phyloP scores from a whole-genome alignment of 2,113 vertebrate species.

The Phalacrocorax carbo region DNA sequence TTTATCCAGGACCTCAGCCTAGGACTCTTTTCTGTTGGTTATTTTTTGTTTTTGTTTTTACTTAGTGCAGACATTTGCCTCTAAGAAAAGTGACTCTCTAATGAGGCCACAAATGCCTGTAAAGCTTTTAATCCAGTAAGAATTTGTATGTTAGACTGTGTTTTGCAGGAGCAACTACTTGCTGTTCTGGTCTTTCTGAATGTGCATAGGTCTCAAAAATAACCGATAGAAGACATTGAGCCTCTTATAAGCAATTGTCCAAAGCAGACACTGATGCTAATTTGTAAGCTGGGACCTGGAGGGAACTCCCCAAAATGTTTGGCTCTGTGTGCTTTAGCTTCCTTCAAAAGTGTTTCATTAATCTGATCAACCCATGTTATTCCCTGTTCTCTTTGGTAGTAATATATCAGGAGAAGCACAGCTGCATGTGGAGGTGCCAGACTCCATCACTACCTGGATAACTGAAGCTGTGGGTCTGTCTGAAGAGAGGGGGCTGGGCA shows the following conservation, averaged over 20 bases:
- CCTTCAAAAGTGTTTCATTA: background rate
- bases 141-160: background rate
- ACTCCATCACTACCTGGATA: constrained; percentile 94
- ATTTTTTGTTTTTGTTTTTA: background rate
- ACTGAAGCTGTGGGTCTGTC: constrained; percentile 83
- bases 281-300: background rate
- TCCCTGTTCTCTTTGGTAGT: constrained; percentile 32
- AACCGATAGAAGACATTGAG: background rate
- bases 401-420: constrained; percentile 76
- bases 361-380: accelerated
- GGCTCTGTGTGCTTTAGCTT: background rate
- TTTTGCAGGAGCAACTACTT: background rate
- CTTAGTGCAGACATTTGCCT: background rate
- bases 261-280: background rate
- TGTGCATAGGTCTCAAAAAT: background rate
- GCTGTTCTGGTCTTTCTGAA: background rate
- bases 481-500: constrained; percentile 78
- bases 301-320: background rate
- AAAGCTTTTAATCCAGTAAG: background rate
- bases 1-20: background rate
- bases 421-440: constrained; percentile 81
- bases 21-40: background rate
- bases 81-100: background rate
- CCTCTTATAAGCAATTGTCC: background rate
- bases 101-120: background rate